Evolutionary conservation across 2,797 vertebrate genomes (phyloP), one percentile per base, ranked within the genome.

Genomic region (Acanthornis magna): DNA sequence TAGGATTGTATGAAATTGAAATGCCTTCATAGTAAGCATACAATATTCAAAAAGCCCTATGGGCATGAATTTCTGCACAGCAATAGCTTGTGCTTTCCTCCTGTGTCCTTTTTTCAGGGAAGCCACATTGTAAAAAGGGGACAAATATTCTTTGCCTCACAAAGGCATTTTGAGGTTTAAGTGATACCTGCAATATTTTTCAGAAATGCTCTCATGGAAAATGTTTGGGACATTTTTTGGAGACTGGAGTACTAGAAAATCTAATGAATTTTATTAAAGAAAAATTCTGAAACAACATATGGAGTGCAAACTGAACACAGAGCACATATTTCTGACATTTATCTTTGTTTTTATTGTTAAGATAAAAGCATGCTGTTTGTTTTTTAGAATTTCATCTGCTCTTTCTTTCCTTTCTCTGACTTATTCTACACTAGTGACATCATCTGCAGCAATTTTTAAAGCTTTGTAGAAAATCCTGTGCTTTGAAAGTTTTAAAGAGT

Each of bases 311-410:
- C 76, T 60, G 82, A 96, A 89, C 87, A 79, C 47, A 81, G 75
- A 91, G 66, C 36, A 67, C 48, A 38, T 71, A 90, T 73, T 94
- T 96, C 92, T 95, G 93, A 93, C 87, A 91, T 92, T 89, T 61
- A 83, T 81, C 78, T 81, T 77, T 93, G 81, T 29, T 94, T 96
- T 96, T 93, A 95, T 77, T 92, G 95, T 84, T 86, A 63, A 91
- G 67, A 96, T 95, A 95, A 92, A 94, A 91, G 80, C 71, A 88
- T 78, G 79, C 67, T 93, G 72, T 83, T 95, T 92, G 78, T 88
- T 95, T 84, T 61, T 84, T 22, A 53, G 62, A 30, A 70, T 92
- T 93, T 94, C 60, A 92, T 95, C 92, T 92, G 62, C 58, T 1
- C 42, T 65, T 70, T 78, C 65, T 61, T 88, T 79, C 53, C 60